These are phyloP conservation scores for Chlorodrepanis virens DNA, from an alignment of 2,113 vertebrate species.

Conservation along the genomic window DNA sequence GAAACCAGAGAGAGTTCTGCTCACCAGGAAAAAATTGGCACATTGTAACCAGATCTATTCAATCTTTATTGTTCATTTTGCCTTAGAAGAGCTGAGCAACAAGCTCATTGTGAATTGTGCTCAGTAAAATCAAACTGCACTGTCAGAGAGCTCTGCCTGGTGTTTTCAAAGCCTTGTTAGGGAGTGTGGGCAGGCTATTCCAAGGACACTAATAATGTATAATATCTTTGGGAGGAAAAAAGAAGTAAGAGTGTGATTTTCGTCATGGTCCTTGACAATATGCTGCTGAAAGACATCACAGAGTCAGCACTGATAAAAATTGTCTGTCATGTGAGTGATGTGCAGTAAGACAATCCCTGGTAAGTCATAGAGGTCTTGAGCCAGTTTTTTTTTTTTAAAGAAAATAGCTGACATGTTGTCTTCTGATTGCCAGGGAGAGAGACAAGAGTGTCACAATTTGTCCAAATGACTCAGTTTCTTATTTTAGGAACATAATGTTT, in stretches of 20 bases:
- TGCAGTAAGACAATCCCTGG: neutral
- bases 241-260: neutral
- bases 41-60: neutral
- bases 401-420: conserved; percentile 1
- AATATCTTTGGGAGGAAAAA: neutral
- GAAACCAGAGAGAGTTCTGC: neutral
- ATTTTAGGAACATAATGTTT: neutral
- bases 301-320: neutral
- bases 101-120: neutral
- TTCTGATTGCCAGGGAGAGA: neutral
- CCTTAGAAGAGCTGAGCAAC: neutral
- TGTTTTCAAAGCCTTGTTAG: neutral
- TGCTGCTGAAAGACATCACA: neutral
- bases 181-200: neutral
- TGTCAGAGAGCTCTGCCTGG: neutral
- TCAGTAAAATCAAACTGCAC: neutral
- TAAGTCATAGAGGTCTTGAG: neutral
- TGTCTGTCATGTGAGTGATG: neutral
- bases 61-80: neutral
- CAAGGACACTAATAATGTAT: neutral
- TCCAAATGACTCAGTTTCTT: neutral
- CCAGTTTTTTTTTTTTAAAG: neutral
- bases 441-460: neutral
- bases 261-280: neutral
- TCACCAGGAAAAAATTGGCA: neutral